Conservation (phyloP, 2,113 vertebrate genomes). For the Polypterus bichir region DNA sequence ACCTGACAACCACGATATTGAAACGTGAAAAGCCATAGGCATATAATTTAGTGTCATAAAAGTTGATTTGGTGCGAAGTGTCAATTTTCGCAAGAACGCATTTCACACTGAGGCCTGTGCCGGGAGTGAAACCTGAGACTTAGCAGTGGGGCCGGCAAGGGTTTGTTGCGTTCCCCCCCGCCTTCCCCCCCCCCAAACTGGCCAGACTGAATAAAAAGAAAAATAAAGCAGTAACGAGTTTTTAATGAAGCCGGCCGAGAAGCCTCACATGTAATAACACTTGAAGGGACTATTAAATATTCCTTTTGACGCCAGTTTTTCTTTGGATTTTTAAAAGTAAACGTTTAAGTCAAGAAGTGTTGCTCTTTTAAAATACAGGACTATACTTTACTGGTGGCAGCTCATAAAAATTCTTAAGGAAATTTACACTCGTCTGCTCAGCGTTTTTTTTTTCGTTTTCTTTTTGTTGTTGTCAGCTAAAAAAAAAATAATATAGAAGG, state of each 20-base stretch:
- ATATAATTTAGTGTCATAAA: conserved; percentile 43
- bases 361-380: background rate
- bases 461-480: background rate
- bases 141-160: background rate
- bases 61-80: conserved; percentile 35
- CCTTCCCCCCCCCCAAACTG: conserved; percentile 6
- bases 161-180: conserved; percentile 10
- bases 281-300: conserved; percentile 17
- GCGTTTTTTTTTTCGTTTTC: conserved; percentile 6
- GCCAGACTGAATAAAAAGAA: conserved; percentile 15
- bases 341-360: background rate
- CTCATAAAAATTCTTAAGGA: conserved; percentile 14
- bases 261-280: conserved; percentile 15
- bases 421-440: conserved; percentile 12
- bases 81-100: conserved; percentile 32
- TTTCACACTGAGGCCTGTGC: conserved; percentile 27
- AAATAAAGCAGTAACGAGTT: conserved; percentile 14
- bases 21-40: conserved; percentile 10
- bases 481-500: conserved; percentile 1
- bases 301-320: conserved; percentile 3
- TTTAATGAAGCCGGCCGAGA: conserved; percentile 20
- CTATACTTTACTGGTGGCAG: conserved; percentile 8
- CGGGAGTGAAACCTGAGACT: conserved; percentile 25
- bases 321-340: conserved; percentile 4
- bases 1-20: conserved; percentile 5